A percentile compares a stretch with the other conserved stretches of the same genome.
These are phyloP conservation scores for Sebastes variabilis DNA, from an alignment of 2,797 vertebrate genomes.

Conservation along the genomic window DNA sequence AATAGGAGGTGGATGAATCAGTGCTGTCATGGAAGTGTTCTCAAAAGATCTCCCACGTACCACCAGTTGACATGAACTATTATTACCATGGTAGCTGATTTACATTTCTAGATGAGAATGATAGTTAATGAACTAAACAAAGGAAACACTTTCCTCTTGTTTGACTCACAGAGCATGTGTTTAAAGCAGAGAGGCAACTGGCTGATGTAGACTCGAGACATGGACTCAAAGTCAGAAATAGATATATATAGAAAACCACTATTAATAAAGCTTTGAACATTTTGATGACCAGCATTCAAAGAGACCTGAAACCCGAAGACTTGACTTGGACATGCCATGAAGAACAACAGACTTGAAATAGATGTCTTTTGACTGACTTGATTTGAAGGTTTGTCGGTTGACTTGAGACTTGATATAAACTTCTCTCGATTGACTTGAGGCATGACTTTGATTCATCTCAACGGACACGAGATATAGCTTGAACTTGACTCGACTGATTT, in stretches of 20 bases:
- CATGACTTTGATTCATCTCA: rapidly evolving
- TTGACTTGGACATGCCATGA: neutral
- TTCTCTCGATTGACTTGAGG: too few species aligned
- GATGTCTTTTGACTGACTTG: neutral
- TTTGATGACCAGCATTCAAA: neutral
- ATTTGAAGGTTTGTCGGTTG: neutral
- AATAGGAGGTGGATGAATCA: neutral
- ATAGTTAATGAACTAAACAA: constrained; percentile 1
- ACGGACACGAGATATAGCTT: too few species aligned
- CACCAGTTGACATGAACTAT: neutral
- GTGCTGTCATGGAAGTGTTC: neutral
- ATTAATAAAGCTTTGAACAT: neutral
- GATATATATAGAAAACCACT: neutral
- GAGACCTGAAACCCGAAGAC: neutral
- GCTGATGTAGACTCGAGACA: too few species aligned
- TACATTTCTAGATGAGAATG: neutral
- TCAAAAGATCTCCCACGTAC: neutral
- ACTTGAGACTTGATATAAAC: too few species aligned
- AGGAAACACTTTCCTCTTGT: neutral
- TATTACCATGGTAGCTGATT: constrained; percentile 8
- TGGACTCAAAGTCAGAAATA: too few species aligned
- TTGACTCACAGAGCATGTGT: too few species aligned
- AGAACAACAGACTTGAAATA: neutral
- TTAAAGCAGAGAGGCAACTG: too few species aligned
- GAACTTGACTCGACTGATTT: too few species aligned